Percentiles rank a stretch among this genome's conserved stretches.
Conservation (phyloP, 2,888 invertebrate genomes). For the Liopterus haemorrhoidalis region DNA sequence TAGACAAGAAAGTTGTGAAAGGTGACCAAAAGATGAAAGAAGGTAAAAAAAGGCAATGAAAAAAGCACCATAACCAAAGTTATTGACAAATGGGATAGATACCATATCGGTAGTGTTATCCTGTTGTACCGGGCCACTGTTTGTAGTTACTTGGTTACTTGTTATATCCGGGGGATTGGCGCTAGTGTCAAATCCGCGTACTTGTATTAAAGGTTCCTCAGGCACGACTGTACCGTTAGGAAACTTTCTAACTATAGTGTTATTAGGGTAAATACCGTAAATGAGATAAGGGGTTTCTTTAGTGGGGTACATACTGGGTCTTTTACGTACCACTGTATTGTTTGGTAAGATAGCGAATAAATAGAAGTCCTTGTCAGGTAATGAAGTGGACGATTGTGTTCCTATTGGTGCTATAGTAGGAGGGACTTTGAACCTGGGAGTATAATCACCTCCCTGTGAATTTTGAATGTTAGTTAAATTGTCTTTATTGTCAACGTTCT, state of each 20-base stretch:
- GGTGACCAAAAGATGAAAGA: too few relatives aligned
- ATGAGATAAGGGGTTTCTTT: conserved; percentile 68
- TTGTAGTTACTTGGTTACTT: conserved; percentile 58
- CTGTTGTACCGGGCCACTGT: conserved; percentile 34
- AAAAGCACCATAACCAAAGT: conserved; percentile 37
- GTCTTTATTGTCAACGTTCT: conserved; percentile 28
- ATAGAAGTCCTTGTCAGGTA: conserved; percentile 62
- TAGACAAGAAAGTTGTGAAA: too few relatives aligned
- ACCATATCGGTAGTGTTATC: conserved; percentile 55
- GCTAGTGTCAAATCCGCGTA: conserved; percentile 56
- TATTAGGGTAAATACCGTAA: conserved; percentile 71
- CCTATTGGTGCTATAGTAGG: neutral
- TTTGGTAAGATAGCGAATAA: conserved; percentile 72
- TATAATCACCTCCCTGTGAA: neutral
- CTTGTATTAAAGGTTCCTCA: conserved; percentile 50
- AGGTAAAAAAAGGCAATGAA: too few relatives aligned
- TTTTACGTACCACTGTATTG: conserved; percentile 71
- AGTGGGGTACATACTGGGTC: conserved; percentile 60
- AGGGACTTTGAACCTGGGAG: neutral
- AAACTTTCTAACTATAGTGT: conserved; percentile 71
- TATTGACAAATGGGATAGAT: conserved; percentile 30
- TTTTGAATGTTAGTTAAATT: conserved; percentile 27
- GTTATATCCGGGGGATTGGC: conserved; percentile 52
- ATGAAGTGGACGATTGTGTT: conserved; percentile 28
- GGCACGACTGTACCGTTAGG: conserved; percentile 75